Evolutionary conservation across 2,797 vertebrate genomes (phyloP).

Genomic region (Todus mexicanus): DNA sequence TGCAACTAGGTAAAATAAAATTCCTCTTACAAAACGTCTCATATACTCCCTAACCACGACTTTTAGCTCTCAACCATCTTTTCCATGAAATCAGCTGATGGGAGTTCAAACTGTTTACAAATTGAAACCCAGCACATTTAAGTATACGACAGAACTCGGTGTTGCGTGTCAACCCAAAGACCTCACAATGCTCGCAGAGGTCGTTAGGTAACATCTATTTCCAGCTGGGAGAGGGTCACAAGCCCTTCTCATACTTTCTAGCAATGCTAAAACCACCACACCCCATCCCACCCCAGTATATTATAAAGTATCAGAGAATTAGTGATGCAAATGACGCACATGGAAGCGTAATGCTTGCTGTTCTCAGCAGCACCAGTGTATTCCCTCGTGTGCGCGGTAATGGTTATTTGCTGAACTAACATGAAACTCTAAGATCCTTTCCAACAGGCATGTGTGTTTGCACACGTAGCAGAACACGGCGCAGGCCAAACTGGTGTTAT

Average conservation of each 20-base stretch:
- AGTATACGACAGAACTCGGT: not conserved
- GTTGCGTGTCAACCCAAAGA: not conserved
- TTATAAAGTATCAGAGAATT: not conserved
- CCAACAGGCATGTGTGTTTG: not conserved
- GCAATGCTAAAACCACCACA: not conserved
- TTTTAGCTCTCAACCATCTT: not conserved
- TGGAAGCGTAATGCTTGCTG: not conserved
- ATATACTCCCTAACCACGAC: not conserved
- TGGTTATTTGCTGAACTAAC: conserved; percentile 15
- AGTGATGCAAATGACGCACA: not conserved
- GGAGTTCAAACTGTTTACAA: not conserved
- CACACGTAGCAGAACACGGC: not conserved
- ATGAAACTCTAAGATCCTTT: not conserved
- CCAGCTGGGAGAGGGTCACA: not conserved
- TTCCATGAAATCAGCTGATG: not conserved
- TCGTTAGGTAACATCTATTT: not conserved
- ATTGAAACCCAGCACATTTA: not conserved
- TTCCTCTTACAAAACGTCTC: not conserved
- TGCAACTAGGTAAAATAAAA: not conserved
- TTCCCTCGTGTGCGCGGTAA: not conserved
- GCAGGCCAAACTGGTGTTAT: not conserved
- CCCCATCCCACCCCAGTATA: not conserved
- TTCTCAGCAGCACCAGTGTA: not conserved
- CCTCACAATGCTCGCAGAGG: not conserved
- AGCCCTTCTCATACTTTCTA: not conserved